Evolutionary conservation across 2,888 invertebrate genomes (phyloP).

Genomic region (Drosophila parthenogenetica): DNA sequence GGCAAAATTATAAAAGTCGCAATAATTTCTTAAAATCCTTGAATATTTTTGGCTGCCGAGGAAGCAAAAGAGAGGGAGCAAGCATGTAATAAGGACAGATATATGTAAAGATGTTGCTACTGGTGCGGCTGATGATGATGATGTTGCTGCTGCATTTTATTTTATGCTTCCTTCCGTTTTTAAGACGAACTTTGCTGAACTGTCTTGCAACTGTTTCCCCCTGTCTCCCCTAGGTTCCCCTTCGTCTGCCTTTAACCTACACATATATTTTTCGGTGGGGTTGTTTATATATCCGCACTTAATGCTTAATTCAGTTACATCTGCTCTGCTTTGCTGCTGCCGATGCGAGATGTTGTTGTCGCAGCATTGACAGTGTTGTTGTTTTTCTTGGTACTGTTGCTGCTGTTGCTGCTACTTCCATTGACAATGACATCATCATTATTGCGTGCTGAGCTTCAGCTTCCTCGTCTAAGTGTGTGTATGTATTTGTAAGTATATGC

Average conservation of each 20-base stretch:
- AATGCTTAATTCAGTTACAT: constrained; percentile 82
- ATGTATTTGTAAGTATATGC: constrained; percentile 1
- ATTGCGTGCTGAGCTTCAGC: constrained; percentile 69
- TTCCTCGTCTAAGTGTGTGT: constrained; percentile 31
- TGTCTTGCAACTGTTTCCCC: not conserved
- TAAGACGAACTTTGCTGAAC: constrained; percentile 53
- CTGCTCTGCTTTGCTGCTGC: constrained; percentile 60
- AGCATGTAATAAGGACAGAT: constrained; percentile 7
- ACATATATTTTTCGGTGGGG: constrained; percentile 70
- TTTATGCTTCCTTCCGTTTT: constrained; percentile 80
- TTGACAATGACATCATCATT: constrained; percentile 85
- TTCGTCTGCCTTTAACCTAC: constrained; percentile 44
- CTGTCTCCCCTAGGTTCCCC: not conserved
- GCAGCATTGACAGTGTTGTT: constrained; percentile 41
- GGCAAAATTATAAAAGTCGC: constrained; percentile 75
- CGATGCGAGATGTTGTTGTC: constrained; percentile 26
- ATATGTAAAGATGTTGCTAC: constrained; percentile 33
- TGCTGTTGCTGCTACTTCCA: constrained; percentile 59
- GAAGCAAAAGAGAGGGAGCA: not conserved
- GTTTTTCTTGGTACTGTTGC: constrained; percentile 40
- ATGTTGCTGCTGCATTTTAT: constrained; percentile 71
- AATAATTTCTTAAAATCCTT: constrained; percentile 76
- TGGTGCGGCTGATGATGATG: constrained; percentile 33
- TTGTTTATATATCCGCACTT: constrained; percentile 81
- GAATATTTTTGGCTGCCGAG: constrained; percentile 59